A percentile compares a stretch with the other conserved stretches of the same genome.
Conservation (phyloP, 2,797 vertebrate genomes). For the Balearica regulorum region DNA sequence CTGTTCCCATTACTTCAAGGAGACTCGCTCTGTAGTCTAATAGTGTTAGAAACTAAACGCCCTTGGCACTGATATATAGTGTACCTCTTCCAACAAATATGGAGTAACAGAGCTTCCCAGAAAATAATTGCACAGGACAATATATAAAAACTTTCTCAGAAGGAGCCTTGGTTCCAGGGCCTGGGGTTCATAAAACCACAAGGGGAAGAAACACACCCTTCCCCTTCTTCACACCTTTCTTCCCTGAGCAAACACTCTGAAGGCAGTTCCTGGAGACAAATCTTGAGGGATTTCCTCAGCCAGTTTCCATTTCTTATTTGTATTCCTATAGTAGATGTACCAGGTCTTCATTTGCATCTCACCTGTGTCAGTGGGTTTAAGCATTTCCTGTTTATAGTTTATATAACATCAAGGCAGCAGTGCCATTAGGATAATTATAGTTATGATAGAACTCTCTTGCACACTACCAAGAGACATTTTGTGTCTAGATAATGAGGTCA, state of each 20-base stretch:
- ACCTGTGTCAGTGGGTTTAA: slow-evolving; percentile 43
- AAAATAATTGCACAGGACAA: neutral
- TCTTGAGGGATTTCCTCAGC: neutral
- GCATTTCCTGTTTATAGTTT: slow-evolving; percentile 49
- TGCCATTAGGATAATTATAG: slow-evolving; percentile 40
- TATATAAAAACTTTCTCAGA: neutral
- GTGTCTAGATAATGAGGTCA: neutral
- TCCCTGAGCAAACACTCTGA: neutral
- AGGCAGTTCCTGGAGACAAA: neutral
- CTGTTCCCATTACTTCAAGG: neutral
- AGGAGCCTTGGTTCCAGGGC: neutral
- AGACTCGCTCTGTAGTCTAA: neutral
- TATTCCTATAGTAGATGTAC: neutral
- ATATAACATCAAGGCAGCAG: neutral
- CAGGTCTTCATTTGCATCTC: neutral
- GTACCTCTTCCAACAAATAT: neutral
- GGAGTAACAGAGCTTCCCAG: neutral
- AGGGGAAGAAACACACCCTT: neutral
- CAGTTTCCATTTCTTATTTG: neutral
- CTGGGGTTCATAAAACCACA: neutral
- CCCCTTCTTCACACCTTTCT: neutral
- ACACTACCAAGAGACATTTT: neutral
- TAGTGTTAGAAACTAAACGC: neutral
- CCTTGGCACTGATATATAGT: neutral
- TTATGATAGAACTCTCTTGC: neutral